phyloP scores from a whole-genome alignment of 1,140 invertebrate genomes.

The Laodelphax striatellus region DNA sequence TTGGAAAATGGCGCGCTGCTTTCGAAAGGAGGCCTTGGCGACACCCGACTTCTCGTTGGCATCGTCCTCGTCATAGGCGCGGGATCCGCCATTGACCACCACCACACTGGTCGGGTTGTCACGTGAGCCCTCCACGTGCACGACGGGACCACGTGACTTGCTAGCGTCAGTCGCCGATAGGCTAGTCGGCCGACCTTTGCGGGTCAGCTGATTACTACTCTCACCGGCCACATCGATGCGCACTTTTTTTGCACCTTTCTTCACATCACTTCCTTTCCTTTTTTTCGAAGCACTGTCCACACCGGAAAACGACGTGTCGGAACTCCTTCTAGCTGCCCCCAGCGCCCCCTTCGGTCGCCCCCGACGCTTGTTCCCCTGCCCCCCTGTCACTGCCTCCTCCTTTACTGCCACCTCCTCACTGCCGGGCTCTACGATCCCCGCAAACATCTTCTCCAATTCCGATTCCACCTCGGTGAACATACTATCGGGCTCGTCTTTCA shows the following conservation, averaged over 20 bases:
- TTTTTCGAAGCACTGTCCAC: conserved; percentile 25
- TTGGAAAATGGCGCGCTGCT: background rate
- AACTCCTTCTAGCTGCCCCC: background rate
- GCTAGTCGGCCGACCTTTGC: conserved; percentile 10
- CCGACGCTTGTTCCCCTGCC: background rate
- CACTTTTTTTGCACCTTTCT: conserved; percentile 29
- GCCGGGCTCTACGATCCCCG: conserved; percentile 46
- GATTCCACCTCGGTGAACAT: conserved; percentile 61
- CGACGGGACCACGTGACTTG: conserved; percentile 49
- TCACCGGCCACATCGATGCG: conserved; percentile 30
- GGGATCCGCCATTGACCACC: conserved; percentile 52
- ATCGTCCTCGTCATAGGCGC: conserved; percentile 42
- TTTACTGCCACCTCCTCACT: conserved; percentile 11
- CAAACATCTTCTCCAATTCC: conserved; percentile 73
- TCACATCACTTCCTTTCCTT: conserved; percentile 31
- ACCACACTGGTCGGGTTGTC: conserved; percentile 53
- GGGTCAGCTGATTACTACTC: background rate
- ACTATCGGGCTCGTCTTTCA: conserved; percentile 10
- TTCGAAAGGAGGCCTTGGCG: conserved; percentile 4
- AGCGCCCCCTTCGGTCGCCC: background rate
- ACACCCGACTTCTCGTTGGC: conserved; percentile 5
- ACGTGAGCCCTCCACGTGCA: conserved; percentile 57
- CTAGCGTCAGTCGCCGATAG: background rate
- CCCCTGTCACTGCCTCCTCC: background rate
- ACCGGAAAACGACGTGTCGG: background rate